phyloP scores from a whole-genome alignment of 2,797 vertebrate genomes.

The Heliangelus exortis region DNA sequence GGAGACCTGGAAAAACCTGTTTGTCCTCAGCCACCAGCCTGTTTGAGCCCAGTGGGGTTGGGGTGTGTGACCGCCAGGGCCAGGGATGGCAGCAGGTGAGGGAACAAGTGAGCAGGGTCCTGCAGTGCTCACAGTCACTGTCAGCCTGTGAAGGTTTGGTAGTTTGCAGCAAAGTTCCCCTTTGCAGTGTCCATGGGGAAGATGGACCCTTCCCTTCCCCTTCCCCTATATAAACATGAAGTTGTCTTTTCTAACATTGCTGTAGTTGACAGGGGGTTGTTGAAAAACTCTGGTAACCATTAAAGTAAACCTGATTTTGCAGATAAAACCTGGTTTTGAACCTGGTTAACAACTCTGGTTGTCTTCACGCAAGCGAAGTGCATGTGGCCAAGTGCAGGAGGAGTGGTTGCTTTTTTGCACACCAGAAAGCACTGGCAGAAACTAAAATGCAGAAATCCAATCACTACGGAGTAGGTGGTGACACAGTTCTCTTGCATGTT shows the following conservation, averaged over 20 bases:
- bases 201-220: no score
- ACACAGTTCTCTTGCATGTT: fast-evolving
- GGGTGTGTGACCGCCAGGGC: not conserved
- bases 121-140: fast-evolving
- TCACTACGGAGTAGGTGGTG: not conserved
- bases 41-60: not conserved
- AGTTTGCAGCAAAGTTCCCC: not conserved
- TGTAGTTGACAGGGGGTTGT: not conserved
- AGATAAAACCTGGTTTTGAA: not conserved
- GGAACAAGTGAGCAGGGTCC: not conserved
- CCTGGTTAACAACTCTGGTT: no score
- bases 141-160: not conserved
- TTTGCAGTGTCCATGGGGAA: fast-evolving
- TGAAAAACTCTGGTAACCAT: not conserved
- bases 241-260: not conserved
- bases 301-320: not conserved
- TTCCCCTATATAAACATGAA: no score
- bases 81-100: not conserved
- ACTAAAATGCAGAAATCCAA: not conserved
- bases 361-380: not conserved
- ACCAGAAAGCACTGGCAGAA: not conserved
- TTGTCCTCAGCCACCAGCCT: not conserved
- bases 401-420: not conserved
- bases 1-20: fast-evolving
- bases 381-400: not conserved